Evolutionary conservation across 2,113 vertebrate genomes (phyloP), one percentile per base, ranked within the genome.

Genomic region (Ranitomeya imitator): DNA sequence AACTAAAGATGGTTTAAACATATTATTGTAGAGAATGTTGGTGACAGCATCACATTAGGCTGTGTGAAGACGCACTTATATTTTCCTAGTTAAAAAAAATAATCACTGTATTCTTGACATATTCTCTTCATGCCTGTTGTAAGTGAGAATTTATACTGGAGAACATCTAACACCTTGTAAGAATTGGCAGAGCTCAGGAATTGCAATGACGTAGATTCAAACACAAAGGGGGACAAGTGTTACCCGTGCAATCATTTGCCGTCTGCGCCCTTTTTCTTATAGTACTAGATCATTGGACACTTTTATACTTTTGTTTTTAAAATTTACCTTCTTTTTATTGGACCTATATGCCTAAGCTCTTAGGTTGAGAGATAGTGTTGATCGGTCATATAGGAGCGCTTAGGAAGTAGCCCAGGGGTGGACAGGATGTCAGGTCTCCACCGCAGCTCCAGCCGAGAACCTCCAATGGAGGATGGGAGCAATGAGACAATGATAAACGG

Each of bases 81-180:
- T 61, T 61, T 85, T 15, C 12, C 57, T 76, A 77, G 26, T 51
- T 45, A 18, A 84, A 85, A 59, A 19, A 21, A 73, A 54, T 16
- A 84, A 59, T 82, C 16, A 7, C 60, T 12, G 26, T 21, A 81
- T 81, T 81, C 61, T 67, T 52, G 12, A 31, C 21, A 67, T 23
- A 63, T 77, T 77, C 61, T 61, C 84, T 61, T 61, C 55, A 76
- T 85, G 55, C 26, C 31, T 76, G 60, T 54, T 23, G n/a, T 4
- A 61, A 77, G 54, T n/a, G n/a, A n/a, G n/a, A 85, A 77, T 77
- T 84, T 84, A 45, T 51, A 77, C 57, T 37, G 57, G 71, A 76
- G 51, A 77, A 77, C 31, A 85, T 60, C 31, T 76, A 73, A 76
- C 69, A 85, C 83, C 67, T 74, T 37, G 6, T 19, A 67, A 26